Percentiles rank a stretch among this genome's conserved stretches.
These are phyloP conservation scores for Herminia tarsipennalis DNA, from an alignment of 2,888 invertebrate genomes.

Conservation along the genomic window DNA sequence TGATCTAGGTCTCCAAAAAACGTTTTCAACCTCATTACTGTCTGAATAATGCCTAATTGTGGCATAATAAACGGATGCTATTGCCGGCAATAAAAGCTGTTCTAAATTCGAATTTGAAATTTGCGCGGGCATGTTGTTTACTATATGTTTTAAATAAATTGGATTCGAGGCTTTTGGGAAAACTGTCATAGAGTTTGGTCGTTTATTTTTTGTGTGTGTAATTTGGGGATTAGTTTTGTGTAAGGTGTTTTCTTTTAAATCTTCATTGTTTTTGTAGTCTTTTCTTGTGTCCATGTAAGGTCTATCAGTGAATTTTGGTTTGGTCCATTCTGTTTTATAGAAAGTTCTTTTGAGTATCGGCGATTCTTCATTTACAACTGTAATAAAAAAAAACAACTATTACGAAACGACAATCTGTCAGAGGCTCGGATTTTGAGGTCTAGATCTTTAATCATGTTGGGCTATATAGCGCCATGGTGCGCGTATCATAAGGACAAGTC, in stretches of 20 bases:
- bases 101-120: slow-evolving; percentile 24
- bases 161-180: neutral
- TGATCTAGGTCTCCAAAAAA: slow-evolving; percentile 13
- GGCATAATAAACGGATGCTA: slow-evolving; percentile 24
- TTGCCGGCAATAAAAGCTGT: slow-evolving; percentile 25
- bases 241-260: neutral
- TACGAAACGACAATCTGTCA: neutral
- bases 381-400: neutral
- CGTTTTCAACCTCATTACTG: neutral
- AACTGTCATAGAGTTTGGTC: neutral
- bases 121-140: neutral
- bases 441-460: neutral
- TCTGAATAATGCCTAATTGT: slow-evolving; percentile 7
- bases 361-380: slow-evolving; percentile 37
- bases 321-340: slow-evolving; percentile 37
- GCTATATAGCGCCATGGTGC: too few species aligned
- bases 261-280: neutral
- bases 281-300: slow-evolving; percentile 16
- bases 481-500: too few species aligned
- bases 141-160: neutral
- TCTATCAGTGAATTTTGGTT: slow-evolving; percentile 32
- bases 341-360: slow-evolving; percentile 30
- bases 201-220: neutral
- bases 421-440: neutral
- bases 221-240: neutral